Percentiles rank a stretch among this genome's conserved stretches.
Conservation (phyloP, 2,113 vertebrate species). For the Camelus dromedarius region DNA sequence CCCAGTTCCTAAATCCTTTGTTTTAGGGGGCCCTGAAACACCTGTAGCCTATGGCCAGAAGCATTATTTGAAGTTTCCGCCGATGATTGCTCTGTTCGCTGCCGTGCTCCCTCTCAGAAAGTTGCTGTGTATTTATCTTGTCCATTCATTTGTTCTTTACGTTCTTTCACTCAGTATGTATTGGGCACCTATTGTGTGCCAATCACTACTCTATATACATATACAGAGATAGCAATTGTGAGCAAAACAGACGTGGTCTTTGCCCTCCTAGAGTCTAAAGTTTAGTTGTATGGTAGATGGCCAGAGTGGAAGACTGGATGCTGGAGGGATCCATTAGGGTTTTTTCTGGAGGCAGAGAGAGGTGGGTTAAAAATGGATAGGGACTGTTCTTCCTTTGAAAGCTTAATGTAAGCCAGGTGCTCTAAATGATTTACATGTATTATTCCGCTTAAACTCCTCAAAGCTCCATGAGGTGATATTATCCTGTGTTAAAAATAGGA, state of each 20-base stretch:
- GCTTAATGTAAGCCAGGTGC: background rate
- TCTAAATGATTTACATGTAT: background rate
- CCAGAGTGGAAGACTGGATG: background rate
- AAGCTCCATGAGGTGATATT: background rate
- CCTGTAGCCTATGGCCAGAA: background rate
- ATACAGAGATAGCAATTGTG: background rate
- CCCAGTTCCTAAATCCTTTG: background rate
- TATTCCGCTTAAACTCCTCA: background rate
- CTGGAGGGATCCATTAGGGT: background rate
- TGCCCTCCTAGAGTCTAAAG: background rate
- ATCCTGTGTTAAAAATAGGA: conserved; percentile 4
- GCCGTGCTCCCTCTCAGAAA: background rate
- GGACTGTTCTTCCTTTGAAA: background rate
- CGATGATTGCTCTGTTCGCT: background rate
- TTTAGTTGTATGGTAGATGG: background rate
- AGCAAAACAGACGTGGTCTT: background rate
- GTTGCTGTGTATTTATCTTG: background rate
- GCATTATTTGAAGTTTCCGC: background rate
- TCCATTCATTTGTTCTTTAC: conserved; percentile 10
- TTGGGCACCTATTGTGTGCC: background rate
- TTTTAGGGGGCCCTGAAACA: background rate
- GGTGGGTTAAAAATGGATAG: background rate
- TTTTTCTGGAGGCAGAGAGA: background rate
- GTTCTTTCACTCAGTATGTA: background rate
- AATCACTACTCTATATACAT: background rate